Evolutionary conservation across 2,797 vertebrate genomes (phyloP), one percentile per base, ranked within the genome.

Genomic region (Alcedo quadribrachys): DNA sequence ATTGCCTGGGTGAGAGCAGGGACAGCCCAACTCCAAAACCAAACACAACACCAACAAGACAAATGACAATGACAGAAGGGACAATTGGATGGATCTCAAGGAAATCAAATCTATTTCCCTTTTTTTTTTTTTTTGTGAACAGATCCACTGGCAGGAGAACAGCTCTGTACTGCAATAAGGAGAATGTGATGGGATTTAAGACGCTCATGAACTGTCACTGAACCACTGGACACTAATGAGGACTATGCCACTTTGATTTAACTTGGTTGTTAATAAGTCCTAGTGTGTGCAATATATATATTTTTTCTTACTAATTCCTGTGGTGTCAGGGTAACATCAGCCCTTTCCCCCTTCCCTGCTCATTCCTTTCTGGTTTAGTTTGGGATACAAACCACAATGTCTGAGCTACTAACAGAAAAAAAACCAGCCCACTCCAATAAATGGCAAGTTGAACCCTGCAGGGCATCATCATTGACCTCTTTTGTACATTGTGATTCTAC

Each of bases 301-400:
- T 96, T 97, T 97, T 97, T 98, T 97, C 95, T 97, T 97, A 97
- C 96, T 97, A 97, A 97, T 96, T 96, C 88, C 96, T 94, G 95
- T 95, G 97, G 92, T 97, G 97, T 97, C 96, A 94, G 95, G 95
- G 90, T 97, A 97, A 95, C 95, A 93, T 97, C 96, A 94, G 76
- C 75, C 85, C 84, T 93, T 94, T 71, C 65, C 85, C 89, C 80
- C 30, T 95, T 93, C 78, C 95, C 94, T 85, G 81, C 94, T 92
- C 91, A 97, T 78, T 92, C 90, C 94, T 92, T 86, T 94, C 95
- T 96, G 96, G 95, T 96, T 95, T 96, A 89, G 94, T 92, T 92
- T 81, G 96, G 96, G 94, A 88, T 92, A 92, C n/a, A 51, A 96
- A 97, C 87, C 67, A 96, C 93, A 93, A 69, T 20, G 71, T 96